phyloP scores from a whole-genome alignment of 2,888 invertebrate species.

The Buathra laborator region DNA sequence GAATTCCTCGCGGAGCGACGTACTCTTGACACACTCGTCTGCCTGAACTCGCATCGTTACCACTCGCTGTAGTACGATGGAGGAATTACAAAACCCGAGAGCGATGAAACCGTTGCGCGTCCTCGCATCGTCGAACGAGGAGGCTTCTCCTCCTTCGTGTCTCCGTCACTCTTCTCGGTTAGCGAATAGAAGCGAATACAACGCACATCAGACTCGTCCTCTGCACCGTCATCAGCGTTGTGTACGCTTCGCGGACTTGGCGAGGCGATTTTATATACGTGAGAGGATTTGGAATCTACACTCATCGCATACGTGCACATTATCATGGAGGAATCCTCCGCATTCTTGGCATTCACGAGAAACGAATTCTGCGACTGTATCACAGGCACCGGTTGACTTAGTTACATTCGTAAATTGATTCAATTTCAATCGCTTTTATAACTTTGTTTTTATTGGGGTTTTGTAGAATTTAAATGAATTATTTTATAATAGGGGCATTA shows the following conservation, averaged over 20 bases:
- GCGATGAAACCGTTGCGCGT: constrained; percentile 44
- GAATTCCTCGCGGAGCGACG: constrained; percentile 41
- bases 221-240: constrained; percentile 8
- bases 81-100: constrained; percentile 49
- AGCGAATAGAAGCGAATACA: constrained; percentile 7
- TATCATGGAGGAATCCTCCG: constrained; percentile 40
- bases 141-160: constrained; percentile 3
- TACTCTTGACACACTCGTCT: constrained; percentile 49
- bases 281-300: constrained; percentile 45
- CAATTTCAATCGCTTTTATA: background rate
- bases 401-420: too few species aligned
- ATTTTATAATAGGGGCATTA: background rate
- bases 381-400: background rate
- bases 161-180: constrained; percentile 17
- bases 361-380: background rate
- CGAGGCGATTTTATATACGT: constrained; percentile 7
- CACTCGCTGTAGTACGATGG: constrained; percentile 5
- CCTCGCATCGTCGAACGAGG: constrained; percentile 32
- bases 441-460: background rate
- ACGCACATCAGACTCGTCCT: constrained; percentile 24
- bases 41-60: constrained; percentile 37
- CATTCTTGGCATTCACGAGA: constrained; percentile 40
- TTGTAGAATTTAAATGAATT: background rate
- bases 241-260: background rate
- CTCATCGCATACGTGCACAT: constrained; percentile 17